Conservation (phyloP, 2,113 vertebrate species). For the Empidonax alnorum region DNA sequence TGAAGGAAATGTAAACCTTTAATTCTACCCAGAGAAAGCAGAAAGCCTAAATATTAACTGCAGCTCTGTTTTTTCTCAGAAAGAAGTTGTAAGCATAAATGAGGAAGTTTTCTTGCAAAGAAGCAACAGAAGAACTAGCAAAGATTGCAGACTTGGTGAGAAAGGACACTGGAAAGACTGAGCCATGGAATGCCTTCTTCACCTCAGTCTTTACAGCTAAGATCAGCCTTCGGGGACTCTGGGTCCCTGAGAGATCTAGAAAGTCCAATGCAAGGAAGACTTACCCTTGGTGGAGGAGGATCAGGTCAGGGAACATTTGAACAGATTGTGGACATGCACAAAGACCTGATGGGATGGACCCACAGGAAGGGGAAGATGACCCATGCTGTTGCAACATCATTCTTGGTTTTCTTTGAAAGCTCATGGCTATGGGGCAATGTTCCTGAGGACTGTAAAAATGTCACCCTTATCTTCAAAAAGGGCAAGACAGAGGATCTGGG, state of each 20-base stretch:
- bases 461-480: neutral
- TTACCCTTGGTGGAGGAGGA: neutral
- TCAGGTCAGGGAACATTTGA: neutral
- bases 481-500: neutral
- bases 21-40: neutral
- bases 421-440: fast-evolving
- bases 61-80: neutral
- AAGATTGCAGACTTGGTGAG: neutral
- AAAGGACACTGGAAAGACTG: neutral
- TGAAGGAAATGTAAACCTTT: neutral
- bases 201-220: neutral
- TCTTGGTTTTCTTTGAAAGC: neutral
- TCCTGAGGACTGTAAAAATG: neutral
- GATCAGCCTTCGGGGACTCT: neutral
- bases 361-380: neutral
- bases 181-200: neutral
- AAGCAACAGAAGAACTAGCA: neutral
- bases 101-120: neutral
- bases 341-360: neutral
- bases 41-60: neutral
- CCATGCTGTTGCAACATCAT: neutral
- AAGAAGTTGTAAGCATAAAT: neutral
- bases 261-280: neutral
- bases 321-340: neutral
- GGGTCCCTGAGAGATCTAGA: neutral